Base-by-base conservation (phyloP, 2,113 vertebrate genomes). In the Typhlomys cinereus region DNA sequence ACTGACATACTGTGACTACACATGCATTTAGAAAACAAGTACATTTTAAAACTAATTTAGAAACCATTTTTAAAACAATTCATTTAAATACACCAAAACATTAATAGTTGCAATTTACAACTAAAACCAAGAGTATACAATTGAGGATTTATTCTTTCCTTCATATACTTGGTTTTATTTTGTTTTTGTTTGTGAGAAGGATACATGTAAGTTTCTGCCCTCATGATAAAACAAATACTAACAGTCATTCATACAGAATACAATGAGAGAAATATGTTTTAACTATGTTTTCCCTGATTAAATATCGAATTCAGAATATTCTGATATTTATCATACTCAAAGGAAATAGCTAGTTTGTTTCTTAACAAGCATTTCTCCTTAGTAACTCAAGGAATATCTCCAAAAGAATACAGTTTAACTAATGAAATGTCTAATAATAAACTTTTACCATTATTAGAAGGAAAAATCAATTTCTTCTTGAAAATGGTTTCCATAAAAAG, bases 51-150 rank as follows among this genome's bases (percentile, higher is more conserved):
- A 96, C 89, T 95, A 85, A 91, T 89, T 94, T 46, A 89, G 23
- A 95, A 79, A 93, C 59, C 50, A 74, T 29, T 95, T 96, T 96
- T 50, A 76, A 92, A 94, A 52, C 14, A 94, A 86, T 17, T 73
- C 64, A 73, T 96, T 94, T 36, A 93, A 95, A 78, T 3, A 97
- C 95, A 92, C 81, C 90, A 93, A 84, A 57, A 95, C 89, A 95
- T 10, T 96, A 91, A 94, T 91, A 96, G 88, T 94, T 97, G 78
- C 92, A 96, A 18, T 96, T 95, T 91, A 31, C n/a, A 92, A 91
- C 82, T 96, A 95, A 96, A 94, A 81, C 89, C 46, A 95, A 95
- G 80, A 96, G 92, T 93, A 93, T 87, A 93, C 52, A 95, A 95
- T 94, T 94, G 95, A 85, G 62, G 59, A 93, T 91, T 94, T 92